phyloP scores from a whole-genome alignment of 2,113 vertebrate genomes.

The Caretta caretta region DNA sequence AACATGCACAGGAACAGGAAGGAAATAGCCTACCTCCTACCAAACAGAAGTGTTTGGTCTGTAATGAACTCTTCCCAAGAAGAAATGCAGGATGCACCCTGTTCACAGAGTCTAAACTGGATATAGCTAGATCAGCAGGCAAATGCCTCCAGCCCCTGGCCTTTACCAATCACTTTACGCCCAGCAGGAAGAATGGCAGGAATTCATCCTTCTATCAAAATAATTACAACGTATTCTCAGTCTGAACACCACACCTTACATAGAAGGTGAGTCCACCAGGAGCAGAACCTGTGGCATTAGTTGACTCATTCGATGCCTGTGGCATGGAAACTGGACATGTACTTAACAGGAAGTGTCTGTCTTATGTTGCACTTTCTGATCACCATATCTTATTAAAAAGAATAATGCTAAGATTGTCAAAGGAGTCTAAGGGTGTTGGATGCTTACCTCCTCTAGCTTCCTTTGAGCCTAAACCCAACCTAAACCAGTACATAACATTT shows the following conservation, averaged over 20 bases:
- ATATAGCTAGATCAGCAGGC: background rate
- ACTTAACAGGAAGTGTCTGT: background rate
- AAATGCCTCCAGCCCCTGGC: background rate
- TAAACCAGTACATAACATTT: conserved; percentile 11
- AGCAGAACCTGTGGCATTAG: background rate
- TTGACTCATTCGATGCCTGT: background rate
- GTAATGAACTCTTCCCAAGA: background rate
- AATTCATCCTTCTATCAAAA: background rate
- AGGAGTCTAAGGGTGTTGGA: background rate
- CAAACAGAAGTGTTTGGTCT: background rate
- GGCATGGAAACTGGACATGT: background rate
- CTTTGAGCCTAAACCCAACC: conserved; percentile 8
- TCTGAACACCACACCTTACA: background rate
- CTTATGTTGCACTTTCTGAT: background rate
- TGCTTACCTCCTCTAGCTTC: background rate
- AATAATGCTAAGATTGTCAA: background rate
- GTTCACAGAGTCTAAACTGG: background rate
- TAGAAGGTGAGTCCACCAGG: background rate
- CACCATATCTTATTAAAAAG: background rate
- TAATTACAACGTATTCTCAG: background rate
- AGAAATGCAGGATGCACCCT: background rate
- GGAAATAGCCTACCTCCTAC: background rate
- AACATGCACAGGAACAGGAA: background rate
- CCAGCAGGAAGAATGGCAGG: background rate
- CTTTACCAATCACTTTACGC: background rate